A percentile compares a stretch with the other conserved stretches of the same genome.
Conservation (phyloP, 1,140 invertebrate species). For the Anthonomus grandis region DNA sequence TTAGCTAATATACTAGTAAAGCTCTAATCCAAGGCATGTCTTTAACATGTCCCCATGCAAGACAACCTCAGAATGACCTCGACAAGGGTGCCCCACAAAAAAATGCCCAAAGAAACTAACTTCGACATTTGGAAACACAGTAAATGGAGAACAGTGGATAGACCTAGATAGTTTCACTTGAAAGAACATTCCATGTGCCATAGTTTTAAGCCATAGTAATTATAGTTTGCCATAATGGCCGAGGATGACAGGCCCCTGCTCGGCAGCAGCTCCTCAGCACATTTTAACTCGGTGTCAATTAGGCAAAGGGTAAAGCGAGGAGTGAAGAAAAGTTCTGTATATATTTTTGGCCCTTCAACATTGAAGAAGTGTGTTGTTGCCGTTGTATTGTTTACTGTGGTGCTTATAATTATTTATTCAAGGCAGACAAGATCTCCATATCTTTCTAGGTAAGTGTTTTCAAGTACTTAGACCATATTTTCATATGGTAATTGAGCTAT, state of each 20-base stretch:
- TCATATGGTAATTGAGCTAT: too few species aligned
- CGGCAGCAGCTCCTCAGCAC: slow-evolving; percentile 20
- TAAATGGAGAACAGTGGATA: slow-evolving; percentile 45
- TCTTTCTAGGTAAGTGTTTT: slow-evolving; percentile 41
- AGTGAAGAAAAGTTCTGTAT: slow-evolving; percentile 29
- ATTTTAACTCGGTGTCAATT: not conserved
- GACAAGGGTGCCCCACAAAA: slow-evolving; percentile 14
- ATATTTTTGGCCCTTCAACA: slow-evolving; percentile 33
- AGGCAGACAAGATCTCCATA: slow-evolving; percentile 38
- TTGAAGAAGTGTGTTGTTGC: slow-evolving; percentile 40
- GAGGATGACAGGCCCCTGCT: slow-evolving; percentile 31
- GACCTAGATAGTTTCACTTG: slow-evolving; percentile 42
- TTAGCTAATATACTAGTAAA: not conserved
- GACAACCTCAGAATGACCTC: slow-evolving; percentile 23
- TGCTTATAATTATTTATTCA: slow-evolving; percentile 40
- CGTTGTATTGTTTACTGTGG: slow-evolving; percentile 36
- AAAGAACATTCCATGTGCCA: slow-evolving; percentile 17
- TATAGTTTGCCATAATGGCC: slow-evolving; percentile 26
- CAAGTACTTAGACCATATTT: too few species aligned
- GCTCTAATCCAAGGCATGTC: slow-evolving; percentile 33
- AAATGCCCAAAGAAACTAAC: slow-evolving; percentile 35
- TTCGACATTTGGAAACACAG: slow-evolving; percentile 45
- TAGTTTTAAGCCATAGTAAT: slow-evolving; percentile 10
- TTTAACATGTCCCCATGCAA: slow-evolving; percentile 34
- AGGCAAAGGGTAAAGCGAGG: slow-evolving; percentile 21